phyloP scores from a whole-genome alignment of 2,113 vertebrate species.

The Steatornis caripensis region DNA sequence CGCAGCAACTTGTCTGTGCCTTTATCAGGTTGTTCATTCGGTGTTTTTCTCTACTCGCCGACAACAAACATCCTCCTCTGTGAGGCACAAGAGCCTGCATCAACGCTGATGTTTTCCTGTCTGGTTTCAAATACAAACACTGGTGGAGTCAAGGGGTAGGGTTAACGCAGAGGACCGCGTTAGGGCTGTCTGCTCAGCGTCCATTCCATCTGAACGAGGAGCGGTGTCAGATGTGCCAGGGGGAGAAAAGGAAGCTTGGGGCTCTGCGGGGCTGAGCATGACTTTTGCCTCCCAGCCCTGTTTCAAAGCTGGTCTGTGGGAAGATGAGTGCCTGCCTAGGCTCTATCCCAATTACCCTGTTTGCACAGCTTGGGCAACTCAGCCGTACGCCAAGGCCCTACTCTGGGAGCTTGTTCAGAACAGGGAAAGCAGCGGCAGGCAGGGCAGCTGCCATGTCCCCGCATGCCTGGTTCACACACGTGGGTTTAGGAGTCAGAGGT shows the following conservation, averaged over 20 bases:
- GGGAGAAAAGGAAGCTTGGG: not conserved
- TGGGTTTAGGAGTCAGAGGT: not conserved
- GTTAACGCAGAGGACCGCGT: not conserved
- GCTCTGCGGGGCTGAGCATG: not conserved
- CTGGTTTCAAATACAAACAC: not conserved
- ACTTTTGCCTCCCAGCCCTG: not conserved
- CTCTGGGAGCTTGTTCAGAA: rapidly evolving
- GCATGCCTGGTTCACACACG: rapidly evolving
- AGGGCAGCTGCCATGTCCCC: not conserved
- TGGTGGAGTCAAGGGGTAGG: not conserved
- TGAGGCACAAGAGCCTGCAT: not conserved
- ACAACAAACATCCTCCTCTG: not conserved
- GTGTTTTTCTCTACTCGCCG: not conserved
- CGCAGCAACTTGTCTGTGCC: rapidly evolving
- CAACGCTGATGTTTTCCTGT: not conserved
- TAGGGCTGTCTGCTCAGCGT: not conserved
- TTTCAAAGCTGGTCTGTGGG: not conserved
- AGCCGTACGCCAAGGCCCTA: rapidly evolving
- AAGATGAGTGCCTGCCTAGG: not conserved
- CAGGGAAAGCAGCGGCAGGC: not conserved
- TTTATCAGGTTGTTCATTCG: not conserved
- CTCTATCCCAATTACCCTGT: not conserved
- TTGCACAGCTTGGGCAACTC: not conserved
- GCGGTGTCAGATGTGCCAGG: not conserved
- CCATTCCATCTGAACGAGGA: rapidly evolving